phyloP scores from a whole-genome alignment of 2,797 vertebrate genomes.

The Lemur catta region DNA sequence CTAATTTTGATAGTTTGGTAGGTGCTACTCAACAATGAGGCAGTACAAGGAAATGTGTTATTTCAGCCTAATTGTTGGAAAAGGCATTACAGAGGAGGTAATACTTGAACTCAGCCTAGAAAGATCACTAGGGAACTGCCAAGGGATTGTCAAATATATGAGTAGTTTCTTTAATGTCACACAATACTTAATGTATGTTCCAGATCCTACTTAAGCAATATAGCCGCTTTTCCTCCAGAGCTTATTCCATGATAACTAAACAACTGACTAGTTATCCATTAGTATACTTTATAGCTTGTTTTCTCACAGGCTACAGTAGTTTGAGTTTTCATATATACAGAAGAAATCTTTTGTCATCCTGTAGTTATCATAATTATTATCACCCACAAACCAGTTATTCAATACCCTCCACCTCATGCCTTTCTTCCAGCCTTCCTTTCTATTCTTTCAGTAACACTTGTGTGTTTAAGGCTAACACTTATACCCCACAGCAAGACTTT shows the following conservation, averaged over 20 bases:
- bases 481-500: background rate
- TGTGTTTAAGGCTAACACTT: background rate
- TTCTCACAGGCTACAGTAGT: background rate
- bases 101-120: background rate
- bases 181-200: background rate
- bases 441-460: background rate
- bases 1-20: background rate
- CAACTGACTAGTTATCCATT: background rate
- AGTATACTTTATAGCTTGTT: background rate
- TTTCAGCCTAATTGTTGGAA: background rate
- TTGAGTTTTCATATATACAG: background rate
- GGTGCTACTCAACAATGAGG: background rate
- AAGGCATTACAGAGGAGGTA: background rate
- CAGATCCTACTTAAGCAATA: background rate
- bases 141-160: background rate
- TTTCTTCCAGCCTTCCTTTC: background rate
- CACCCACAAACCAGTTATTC: background rate
- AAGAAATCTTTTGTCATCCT: background rate
- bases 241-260: background rate
- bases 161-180: background rate
- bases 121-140: background rate
- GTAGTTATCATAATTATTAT: background rate
- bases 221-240: background rate
- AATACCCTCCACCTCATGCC: background rate
- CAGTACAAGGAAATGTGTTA: background rate